These are phyloP conservation scores for Smutsia gigantea DNA, from an alignment of 2,797 vertebrate species.

Conservation along the genomic window DNA sequence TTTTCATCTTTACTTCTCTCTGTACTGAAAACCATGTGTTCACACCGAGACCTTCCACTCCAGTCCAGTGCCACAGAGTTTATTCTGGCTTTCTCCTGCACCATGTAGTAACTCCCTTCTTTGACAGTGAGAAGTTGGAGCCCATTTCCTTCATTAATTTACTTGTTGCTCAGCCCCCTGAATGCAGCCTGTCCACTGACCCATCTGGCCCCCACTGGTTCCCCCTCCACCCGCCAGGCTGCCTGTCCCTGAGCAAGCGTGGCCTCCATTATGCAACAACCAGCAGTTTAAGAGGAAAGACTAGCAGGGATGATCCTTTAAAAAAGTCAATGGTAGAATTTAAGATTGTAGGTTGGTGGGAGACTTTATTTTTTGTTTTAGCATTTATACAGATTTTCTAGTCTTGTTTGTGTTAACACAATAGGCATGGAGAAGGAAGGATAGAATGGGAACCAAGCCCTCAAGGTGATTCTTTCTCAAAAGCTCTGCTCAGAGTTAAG, in stretches of 20 bases:
- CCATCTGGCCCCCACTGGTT: rapidly evolving
- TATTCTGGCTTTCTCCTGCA: rapidly evolving
- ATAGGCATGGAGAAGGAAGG: not conserved
- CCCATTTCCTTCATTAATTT: rapidly evolving
- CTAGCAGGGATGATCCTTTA: not conserved
- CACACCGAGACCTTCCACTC: rapidly evolving
- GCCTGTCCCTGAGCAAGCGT: rapidly evolving
- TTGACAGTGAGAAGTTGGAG: not conserved
- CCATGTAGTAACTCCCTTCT: rapidly evolving
- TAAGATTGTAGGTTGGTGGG: not conserved
- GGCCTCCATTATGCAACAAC: rapidly evolving
- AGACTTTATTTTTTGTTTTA: too few relatives aligned
- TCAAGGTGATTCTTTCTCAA: rapidly evolving
- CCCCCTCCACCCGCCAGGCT: rapidly evolving
- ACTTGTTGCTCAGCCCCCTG: not conserved
- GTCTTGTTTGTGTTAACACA: not conserved
- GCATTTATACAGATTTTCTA: not conserved
- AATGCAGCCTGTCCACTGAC: rapidly evolving
- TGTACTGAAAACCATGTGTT: rapidly evolving
- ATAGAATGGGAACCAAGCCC: rapidly evolving
- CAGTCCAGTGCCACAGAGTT: rapidly evolving
- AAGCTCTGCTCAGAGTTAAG: rapidly evolving
- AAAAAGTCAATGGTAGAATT: not conserved
- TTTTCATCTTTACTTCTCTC: not conserved
- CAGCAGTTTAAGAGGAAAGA: not conserved